These are phyloP conservation scores for Harpalus rufipes DNA, from an alignment of 2,888 invertebrate species.

Conservation along the genomic window DNA sequence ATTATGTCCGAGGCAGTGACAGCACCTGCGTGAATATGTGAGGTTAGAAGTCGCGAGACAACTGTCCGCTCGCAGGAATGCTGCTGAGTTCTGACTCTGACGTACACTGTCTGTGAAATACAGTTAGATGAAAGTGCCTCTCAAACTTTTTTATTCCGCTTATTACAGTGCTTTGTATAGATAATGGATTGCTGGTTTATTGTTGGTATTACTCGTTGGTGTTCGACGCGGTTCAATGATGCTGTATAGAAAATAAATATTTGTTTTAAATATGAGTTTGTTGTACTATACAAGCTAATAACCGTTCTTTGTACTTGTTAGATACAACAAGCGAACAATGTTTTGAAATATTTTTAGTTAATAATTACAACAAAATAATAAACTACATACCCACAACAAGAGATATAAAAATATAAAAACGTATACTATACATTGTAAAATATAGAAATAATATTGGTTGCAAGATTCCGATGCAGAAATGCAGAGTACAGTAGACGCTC, in stretches of 20 bases:
- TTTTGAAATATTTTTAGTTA: too few relatives aligned
- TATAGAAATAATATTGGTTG: too few relatives aligned
- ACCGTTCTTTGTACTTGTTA: not conserved
- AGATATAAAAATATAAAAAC: too few relatives aligned
- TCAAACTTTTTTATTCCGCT: slow-evolving; percentile 50
- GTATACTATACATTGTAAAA: too few relatives aligned
- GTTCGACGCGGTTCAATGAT: slow-evolving; percentile 23
- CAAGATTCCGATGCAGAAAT: too few relatives aligned
- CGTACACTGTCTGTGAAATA: slow-evolving; percentile 40
- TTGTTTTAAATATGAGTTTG: slow-evolving; percentile 37
- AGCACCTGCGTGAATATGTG: slow-evolving; percentile 2
- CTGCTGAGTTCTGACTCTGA: slow-evolving; percentile 15
- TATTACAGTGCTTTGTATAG: not conserved
- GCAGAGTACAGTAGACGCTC: too few relatives aligned
- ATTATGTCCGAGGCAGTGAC: slow-evolving; percentile 4
- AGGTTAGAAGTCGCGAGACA: slow-evolving; percentile 25
- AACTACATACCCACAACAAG: too few relatives aligned
- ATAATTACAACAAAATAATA: too few relatives aligned
- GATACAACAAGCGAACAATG: not conserved
- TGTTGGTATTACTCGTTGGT: slow-evolving; percentile 29
- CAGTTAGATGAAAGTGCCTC: slow-evolving; percentile 59
- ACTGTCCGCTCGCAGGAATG: slow-evolving; percentile 15
- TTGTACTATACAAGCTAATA: slow-evolving; percentile 9
- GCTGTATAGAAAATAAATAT: slow-evolving; percentile 19
- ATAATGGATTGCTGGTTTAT: slow-evolving; percentile 32